phyloP scores from a whole-genome alignment of 64 coral and sea anemone genomes.

The Anthopleura sola region DNA sequence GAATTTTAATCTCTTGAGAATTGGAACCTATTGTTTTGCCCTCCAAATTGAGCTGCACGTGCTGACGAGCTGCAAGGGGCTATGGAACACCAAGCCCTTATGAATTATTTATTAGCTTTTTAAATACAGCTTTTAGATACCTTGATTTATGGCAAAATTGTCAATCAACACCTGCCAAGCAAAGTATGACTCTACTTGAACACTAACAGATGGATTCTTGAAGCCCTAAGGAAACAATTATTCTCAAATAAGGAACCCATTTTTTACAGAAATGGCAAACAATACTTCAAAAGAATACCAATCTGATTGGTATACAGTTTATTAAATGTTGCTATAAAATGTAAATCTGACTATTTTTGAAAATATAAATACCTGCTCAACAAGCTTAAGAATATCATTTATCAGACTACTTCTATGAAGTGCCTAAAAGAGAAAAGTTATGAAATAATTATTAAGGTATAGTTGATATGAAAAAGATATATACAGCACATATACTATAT shows the following conservation, averaged over 20 bases:
- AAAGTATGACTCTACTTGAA: conserved; percentile 78
- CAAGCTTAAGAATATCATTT: conserved; percentile 89
- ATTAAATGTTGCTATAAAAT: neutral
- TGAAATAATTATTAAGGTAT: neutral
- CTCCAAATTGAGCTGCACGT: too few relatives aligned
- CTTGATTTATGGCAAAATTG: conserved; percentile 80
- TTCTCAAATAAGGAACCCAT: neutral
- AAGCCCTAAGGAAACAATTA: conserved; percentile 68
- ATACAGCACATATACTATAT: neutral
- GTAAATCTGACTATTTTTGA: neutral
- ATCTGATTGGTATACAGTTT: neutral
- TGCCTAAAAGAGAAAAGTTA: conserved; percentile 27
- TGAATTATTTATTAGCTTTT: too few relatives aligned
- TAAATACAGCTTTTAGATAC: too few relatives aligned
- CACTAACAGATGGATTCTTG: conserved; percentile 41
- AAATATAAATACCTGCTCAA: conserved; percentile 81
- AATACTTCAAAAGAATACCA: neutral
- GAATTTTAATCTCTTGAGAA: too few relatives aligned
- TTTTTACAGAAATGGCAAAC: too few relatives aligned
- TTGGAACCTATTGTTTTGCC: too few relatives aligned
- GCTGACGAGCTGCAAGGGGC: too few relatives aligned
- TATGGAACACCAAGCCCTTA: too few relatives aligned
- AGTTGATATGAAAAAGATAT: neutral
- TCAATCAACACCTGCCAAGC: conserved; percentile 96
- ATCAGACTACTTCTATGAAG: conserved; percentile 85